Conservation (phyloP, 2,113 vertebrate genomes). For the Sus scrofa region DNA sequence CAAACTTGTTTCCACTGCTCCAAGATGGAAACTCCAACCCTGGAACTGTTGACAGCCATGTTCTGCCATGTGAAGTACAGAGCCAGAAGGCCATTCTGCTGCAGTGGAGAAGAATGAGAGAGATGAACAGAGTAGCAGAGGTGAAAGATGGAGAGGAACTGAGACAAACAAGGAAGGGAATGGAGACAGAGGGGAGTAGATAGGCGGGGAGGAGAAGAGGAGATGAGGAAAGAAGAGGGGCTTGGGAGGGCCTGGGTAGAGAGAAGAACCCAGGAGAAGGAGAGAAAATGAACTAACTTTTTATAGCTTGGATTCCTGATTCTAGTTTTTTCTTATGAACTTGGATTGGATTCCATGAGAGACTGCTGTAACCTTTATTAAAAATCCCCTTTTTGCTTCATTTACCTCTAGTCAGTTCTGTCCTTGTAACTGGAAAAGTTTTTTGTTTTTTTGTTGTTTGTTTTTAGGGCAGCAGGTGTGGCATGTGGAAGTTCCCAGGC, state of each 20-base stretch:
- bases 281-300: background rate
- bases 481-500: no score
- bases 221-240: background rate
- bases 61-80: background rate
- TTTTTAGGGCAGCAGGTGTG: no score
- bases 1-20: no score
- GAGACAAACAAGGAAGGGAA: background rate
- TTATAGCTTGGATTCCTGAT: background rate
- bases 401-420: background rate
- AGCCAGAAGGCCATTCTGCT: background rate
- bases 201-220: background rate
- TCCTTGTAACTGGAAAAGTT: background rate
- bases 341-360: background rate
- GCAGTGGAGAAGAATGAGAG: background rate
- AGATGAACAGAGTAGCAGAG: background rate
- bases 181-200: no score
- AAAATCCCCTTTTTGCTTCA: background rate
- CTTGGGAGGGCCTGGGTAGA: background rate
- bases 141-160: background rate
- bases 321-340: slow-evolving; percentile 13
- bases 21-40: background rate
- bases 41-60: background rate
- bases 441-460: background rate
- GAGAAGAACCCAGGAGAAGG: background rate
- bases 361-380: background rate